A percentile compares a stretch with the other conserved stretches of the same genome.
Conservation (phyloP, 1,140 invertebrate species). For the Formica selysi region DNA sequence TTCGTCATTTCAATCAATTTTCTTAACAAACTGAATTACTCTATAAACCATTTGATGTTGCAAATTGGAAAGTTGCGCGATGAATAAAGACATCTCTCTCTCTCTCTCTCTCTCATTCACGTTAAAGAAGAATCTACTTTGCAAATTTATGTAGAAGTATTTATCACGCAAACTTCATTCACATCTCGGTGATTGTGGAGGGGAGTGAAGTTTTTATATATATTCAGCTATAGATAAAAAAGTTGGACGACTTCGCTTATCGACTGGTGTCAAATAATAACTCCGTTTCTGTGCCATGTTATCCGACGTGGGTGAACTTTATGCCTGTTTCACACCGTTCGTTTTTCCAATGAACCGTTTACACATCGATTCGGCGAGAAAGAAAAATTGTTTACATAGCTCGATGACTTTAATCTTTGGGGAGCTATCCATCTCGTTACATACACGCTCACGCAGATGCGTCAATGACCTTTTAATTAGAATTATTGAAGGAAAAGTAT, state of each 20-base stretch:
- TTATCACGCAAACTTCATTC: too few relatives aligned
- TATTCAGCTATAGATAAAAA: conserved; percentile 62
- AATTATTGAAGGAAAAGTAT: conserved; percentile 43
- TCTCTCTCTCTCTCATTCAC: neutral
- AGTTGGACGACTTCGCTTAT: conserved; percentile 66
- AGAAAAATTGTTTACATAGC: conserved; percentile 61
- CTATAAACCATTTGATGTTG: neutral
- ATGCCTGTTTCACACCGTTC: conserved; percentile 48
- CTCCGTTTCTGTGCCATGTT: conserved; percentile 48
- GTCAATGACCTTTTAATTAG: conserved; percentile 54
- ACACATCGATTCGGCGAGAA: conserved; percentile 50
- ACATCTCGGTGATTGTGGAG: too few relatives aligned
- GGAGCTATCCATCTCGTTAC: neutral
- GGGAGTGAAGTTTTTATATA: neutral
- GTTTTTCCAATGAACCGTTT: conserved; percentile 56
- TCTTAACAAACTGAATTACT: conserved; percentile 6
- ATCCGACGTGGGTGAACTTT: conserved; percentile 5
- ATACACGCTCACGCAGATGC: conserved; percentile 43
- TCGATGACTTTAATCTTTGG: conserved; percentile 47
- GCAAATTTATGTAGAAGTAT: too few relatives aligned
- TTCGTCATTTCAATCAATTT: conserved; percentile 16
- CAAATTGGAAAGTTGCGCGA: conserved; percentile 1
- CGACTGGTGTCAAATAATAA: conserved; percentile 59
- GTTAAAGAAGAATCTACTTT: neutral
- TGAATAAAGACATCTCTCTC: neutral